phyloP scores from a whole-genome alignment of 2,113 vertebrate species.

The Condylura cristata region DNA sequence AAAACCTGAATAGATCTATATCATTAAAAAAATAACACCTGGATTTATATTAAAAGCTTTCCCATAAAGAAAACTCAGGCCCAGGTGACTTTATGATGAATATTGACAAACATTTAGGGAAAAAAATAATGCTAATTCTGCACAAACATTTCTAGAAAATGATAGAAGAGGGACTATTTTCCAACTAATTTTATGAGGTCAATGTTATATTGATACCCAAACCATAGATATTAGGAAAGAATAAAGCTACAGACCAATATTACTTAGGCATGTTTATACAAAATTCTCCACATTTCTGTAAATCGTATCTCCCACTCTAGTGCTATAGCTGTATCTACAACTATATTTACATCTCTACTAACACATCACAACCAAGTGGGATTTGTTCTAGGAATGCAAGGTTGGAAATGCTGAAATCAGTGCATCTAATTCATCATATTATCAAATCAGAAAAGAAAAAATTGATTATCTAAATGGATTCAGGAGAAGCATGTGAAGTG shows the following conservation, averaged over 20 bases:
- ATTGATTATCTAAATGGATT: background rate
- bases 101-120: conserved; percentile 30
- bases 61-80: background rate
- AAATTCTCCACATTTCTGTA: background rate
- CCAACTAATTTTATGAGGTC: background rate
- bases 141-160: conserved; percentile 12
- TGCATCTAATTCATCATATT: background rate
- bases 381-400: conserved; percentile 27
- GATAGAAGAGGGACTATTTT: background rate
- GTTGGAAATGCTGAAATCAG: background rate
- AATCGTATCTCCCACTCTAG: background rate
- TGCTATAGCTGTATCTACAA: too few relatives aligned
- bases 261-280: background rate
- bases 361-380: background rate
- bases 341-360: background rate
- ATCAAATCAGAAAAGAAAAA: conserved; percentile 15
- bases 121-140: background rate
- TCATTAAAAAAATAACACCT: background rate
- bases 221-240: background rate
- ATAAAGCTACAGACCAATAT: background rate
- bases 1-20: background rate
- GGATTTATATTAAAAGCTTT: conserved; percentile 32
- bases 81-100: background rate
- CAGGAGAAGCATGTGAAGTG: background rate
- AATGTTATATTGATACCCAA: background rate